Percentiles rank a stretch among this genome's conserved stretches.
Evolutionary conservation across 2,113 vertebrate genomes (phyloP).

Genomic region (Nerophis ophidion): DNA sequence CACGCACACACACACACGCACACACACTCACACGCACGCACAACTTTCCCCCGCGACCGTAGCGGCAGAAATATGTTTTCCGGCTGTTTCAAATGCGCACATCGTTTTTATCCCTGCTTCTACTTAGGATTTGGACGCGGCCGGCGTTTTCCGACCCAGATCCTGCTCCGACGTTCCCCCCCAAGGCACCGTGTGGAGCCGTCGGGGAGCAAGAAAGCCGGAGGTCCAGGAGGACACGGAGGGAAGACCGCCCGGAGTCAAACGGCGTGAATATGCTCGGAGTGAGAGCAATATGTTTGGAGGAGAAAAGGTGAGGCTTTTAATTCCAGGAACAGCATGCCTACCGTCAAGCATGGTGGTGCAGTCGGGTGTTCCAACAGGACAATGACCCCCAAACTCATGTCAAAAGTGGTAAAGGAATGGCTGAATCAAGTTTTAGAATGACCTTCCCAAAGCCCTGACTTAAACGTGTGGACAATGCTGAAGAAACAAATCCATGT

Average conservation of each 20-base stretch:
- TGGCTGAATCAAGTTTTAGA: too few relatives aligned
- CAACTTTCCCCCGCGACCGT: constrained; percentile 12
- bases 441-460: too few relatives aligned
- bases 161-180: constrained; percentile 60
- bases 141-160: constrained; percentile 65
- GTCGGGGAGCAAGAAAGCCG: constrained; percentile 59
- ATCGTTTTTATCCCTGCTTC: constrained; percentile 65
- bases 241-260: constrained; percentile 18
- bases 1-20: constrained; percentile 9
- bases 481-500: too few relatives aligned
- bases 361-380: too few relatives aligned
- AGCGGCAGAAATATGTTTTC: constrained; percentile 54
- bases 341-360: too few relatives aligned
- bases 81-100: constrained; percentile 48
- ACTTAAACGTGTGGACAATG: too few relatives aligned
- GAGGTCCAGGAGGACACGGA: constrained; percentile 57
- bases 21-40: background rate
- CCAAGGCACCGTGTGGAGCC: constrained; percentile 46
- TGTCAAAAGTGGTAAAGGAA: too few relatives aligned
- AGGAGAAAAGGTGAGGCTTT: too few relatives aligned
- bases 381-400: too few relatives aligned
- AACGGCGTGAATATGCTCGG: background rate
- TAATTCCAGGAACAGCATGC: too few relatives aligned
- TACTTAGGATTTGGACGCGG: constrained; percentile 64
- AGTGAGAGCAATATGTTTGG: constrained; percentile 3